phyloP scores from a whole-genome alignment of 2,888 invertebrate genomes.

The Hypomecis punctinalis region DNA sequence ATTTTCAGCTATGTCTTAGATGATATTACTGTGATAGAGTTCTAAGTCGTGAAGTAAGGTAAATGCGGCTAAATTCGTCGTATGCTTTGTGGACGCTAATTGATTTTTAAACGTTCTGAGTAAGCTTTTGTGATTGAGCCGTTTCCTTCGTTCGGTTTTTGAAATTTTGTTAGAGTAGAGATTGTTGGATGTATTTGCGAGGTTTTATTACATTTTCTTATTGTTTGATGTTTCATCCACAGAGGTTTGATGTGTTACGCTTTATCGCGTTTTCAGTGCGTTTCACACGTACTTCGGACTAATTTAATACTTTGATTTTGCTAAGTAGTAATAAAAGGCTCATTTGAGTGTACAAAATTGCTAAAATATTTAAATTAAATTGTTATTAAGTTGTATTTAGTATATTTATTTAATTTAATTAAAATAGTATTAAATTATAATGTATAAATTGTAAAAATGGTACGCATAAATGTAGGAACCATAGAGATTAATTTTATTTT shows the following conservation, averaged over 20 bases:
- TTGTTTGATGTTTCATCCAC: neutral
- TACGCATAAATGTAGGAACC: too few relatives aligned
- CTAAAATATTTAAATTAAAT: too few relatives aligned
- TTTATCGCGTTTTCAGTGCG: neutral
- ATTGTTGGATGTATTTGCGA: constrained; percentile 8
- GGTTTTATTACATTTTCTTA: constrained; percentile 15
- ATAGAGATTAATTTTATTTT: too few relatives aligned
- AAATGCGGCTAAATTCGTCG: constrained; percentile 29
- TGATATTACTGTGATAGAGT: constrained; percentile 16
- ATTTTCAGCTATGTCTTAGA: neutral
- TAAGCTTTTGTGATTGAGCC: constrained; percentile 66
- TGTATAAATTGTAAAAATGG: too few relatives aligned
- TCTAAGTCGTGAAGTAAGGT: neutral
- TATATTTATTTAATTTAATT: too few relatives aligned
- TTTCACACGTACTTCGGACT: neutral
- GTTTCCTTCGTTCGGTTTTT: constrained; percentile 41
- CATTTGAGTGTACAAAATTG: too few relatives aligned
- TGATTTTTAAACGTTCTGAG: constrained; percentile 73
- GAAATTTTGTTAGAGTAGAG: constrained; percentile 26
- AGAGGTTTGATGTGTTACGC: neutral
- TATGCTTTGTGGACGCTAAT: constrained; percentile 58
- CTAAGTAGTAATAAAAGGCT: too few relatives aligned
- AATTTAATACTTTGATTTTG: too few relatives aligned
- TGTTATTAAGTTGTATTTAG: too few relatives aligned
- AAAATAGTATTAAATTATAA: too few relatives aligned